A percentile compares a stretch with the other conserved stretches of the same genome.
These are phyloP conservation scores for Venustoraphidia nigricollis DNA, from an alignment of 2,888 invertebrate genomes.

Conservation along the genomic window DNA sequence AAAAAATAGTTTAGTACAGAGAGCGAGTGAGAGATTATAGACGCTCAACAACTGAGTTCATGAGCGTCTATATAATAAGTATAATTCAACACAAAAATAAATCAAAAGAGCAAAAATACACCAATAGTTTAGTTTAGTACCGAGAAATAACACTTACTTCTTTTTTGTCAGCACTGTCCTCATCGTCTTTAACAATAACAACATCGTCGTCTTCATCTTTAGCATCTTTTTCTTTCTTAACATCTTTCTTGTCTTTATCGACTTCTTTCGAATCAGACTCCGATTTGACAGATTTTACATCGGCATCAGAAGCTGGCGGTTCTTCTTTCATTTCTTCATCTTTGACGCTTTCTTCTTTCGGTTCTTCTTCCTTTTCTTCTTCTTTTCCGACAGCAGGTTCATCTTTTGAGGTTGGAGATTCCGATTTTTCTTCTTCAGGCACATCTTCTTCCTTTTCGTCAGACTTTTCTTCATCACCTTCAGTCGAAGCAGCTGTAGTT, in stretches of 20 bases:
- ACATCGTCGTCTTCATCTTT: slow-evolving; percentile 46
- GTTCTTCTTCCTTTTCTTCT: slow-evolving; percentile 19
- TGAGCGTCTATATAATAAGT: too few relatives aligned
- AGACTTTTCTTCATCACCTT: slow-evolving; percentile 16
- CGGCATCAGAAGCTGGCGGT: slow-evolving; percentile 6
- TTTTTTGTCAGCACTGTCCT: slow-evolving; percentile 28
- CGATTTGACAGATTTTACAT: slow-evolving; percentile 3
- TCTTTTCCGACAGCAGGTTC: slow-evolving; percentile 18
- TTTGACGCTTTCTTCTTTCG: slow-evolving; percentile 17
- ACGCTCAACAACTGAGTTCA: too few relatives aligned
- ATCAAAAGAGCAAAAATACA: too few relatives aligned
- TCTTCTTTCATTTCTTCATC: slow-evolving; percentile 10
- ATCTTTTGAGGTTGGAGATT: slow-evolving; percentile 17
- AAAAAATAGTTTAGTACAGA: too few relatives aligned
- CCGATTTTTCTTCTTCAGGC: slow-evolving; percentile 16
- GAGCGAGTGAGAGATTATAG: too few relatives aligned
- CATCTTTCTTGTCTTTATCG: slow-evolving; percentile 28
- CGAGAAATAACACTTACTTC: slow-evolving; percentile 23
- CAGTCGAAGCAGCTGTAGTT: slow-evolving; percentile 16
- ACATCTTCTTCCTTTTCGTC: slow-evolving; percentile 13
- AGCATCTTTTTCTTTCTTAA: slow-evolving; percentile 32
- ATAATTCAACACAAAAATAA: too few relatives aligned
- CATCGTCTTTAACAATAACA: slow-evolving; percentile 48
- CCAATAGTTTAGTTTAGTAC: too few relatives aligned
- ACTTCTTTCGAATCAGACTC: slow-evolving; percentile 25